Base-by-base conservation (phyloP, 2,888 invertebrate genomes). In the Apamea sordens region DNA sequence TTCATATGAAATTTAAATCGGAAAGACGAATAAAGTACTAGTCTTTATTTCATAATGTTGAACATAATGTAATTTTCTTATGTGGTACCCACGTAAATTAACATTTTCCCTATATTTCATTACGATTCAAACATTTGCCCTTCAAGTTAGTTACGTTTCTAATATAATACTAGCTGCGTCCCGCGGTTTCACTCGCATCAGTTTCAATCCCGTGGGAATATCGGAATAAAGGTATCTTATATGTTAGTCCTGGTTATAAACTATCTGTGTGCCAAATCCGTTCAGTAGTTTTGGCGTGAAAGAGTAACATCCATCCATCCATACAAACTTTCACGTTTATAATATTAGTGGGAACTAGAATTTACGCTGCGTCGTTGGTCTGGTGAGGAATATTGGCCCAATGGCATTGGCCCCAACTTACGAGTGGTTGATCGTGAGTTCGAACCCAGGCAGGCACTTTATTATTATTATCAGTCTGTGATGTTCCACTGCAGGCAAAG, bases 1-100 rank as follows among this genome's bases (percentile, higher is more conserved):
- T 91, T 92, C 86, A 89, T 89, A 89, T 89, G 89, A 90, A 92
- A 89, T 90, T 90, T 89, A 88, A 92, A 91, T 91, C 79, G 75
- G 3, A 73, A 82, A 82, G 68, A 83, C 67, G 68, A 71, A 15
- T 72, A 78, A 79, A 81, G 79, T 85, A 79, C 73, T 76, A 78
- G 64, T 73, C 65, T 74, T 75, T 75, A 83, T 83, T 72, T 65
- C 53, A 56, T 59, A 63, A 41, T 68, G 70, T 72, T 70, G 24
- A 76, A 53, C 10, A 41, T 76, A 28, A 61, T 83, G 15, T 65
- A n/a, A 65, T 73, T 77, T 73, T 71, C 47, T 47, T 36, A 32
- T 70, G 28, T 65, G 11, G n/a, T 44, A 18, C n/a, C n/a, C 18
- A 64, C 24, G 6, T 41, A 73, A 70, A 70, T 83, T 76, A 73